Percentiles rank a stretch among this genome's conserved stretches.
These are phyloP conservation scores for Clavelina lepadiformis DNA, from an alignment of 23 tunicate genomes.

Conservation along the genomic window DNA sequence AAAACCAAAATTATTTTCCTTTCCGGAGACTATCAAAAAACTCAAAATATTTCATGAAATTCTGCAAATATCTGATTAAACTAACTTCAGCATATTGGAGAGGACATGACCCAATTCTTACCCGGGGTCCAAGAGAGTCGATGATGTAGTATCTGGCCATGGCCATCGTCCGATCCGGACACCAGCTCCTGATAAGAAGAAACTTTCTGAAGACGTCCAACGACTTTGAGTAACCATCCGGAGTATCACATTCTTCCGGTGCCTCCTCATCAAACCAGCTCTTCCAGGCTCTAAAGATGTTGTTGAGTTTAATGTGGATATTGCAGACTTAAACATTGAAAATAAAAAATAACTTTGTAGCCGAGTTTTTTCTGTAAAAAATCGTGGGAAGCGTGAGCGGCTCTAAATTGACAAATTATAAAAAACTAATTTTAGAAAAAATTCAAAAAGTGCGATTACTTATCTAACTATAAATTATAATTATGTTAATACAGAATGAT, in stretches of 20 bases:
- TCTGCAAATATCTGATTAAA: no score
- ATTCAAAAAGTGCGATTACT: no score
- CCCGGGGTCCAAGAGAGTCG: constrained; percentile 83
- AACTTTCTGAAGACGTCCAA: constrained; percentile 79
- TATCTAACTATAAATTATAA: no score
- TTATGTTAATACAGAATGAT: background rate
- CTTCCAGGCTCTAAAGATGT: constrained; percentile 66
- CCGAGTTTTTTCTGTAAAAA: background rate
- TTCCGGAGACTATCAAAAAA: background rate
- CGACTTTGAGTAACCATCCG: constrained; percentile 86
- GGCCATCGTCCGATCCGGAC: constrained; percentile 94
- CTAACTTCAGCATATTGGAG: no score
- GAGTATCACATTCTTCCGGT: constrained; percentile 88
- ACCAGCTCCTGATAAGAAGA: constrained; percentile 88
- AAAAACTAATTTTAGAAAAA: no score
- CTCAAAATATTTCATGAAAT: no score
- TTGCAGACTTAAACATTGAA: background rate
- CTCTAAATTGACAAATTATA: background rate
- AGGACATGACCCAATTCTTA: constrained; percentile 17
- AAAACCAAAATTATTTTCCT: no score
- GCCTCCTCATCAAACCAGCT: constrained; percentile 93
- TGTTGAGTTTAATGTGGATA: background rate
- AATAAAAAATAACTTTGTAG: background rate
- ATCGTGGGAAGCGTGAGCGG: background rate
- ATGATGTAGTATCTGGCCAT: constrained; percentile 85